These are phyloP conservation scores for Drusus annulatus DNA, from an alignment of 1,140 invertebrate genomes.

Conservation along the genomic window DNA sequence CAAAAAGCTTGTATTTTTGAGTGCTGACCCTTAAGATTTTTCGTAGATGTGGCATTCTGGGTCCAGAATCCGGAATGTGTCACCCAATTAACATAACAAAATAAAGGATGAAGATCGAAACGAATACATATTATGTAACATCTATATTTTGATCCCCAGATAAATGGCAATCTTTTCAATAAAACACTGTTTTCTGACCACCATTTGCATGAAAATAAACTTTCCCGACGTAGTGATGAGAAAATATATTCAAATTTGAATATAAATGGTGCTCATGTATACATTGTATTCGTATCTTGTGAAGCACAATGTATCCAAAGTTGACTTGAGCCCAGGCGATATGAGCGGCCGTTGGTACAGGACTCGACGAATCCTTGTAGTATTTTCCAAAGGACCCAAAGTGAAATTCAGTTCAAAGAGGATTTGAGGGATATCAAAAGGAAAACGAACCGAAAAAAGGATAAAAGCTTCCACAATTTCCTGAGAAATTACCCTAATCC, in stretches of 20 bases:
- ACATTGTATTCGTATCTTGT: too few species aligned
- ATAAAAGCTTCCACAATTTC: slow-evolving; percentile 1
- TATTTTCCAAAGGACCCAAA: neutral
- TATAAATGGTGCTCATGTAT: neutral
- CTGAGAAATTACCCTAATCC: slow-evolving; percentile 17
- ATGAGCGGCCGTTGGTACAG: neutral
- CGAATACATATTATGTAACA: too few species aligned
- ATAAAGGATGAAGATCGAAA: too few species aligned
- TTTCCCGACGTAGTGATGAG: neutral
- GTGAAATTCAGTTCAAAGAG: slow-evolving; percentile 16
- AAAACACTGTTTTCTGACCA: neutral
- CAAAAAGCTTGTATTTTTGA: too few species aligned
- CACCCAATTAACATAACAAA: too few species aligned
- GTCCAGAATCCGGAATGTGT: too few species aligned
- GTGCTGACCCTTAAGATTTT: too few species aligned
- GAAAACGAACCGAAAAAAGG: neutral
- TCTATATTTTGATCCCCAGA: neutral
- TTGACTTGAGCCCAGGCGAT: too few species aligned
- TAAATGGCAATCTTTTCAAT: slow-evolving; percentile 6
- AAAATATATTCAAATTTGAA: neutral
- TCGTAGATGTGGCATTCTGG: too few species aligned
- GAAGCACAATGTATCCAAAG: too few species aligned
- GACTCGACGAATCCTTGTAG: neutral
- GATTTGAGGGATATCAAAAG: neutral
- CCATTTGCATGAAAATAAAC: neutral